Evolutionary conservation across 2,888 invertebrate genomes (phyloP).

Genomic region (Epirrita christyi): DNA sequence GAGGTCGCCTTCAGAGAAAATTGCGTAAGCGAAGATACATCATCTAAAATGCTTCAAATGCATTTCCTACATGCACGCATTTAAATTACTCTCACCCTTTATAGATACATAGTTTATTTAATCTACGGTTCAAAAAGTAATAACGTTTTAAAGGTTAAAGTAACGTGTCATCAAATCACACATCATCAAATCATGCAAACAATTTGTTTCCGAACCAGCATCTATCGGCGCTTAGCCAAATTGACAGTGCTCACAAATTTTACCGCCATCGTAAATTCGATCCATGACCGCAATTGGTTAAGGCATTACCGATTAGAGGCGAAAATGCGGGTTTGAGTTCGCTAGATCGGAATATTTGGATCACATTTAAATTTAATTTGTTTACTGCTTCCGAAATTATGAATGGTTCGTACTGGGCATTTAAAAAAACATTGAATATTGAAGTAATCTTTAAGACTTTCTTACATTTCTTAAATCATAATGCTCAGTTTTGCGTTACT

Average conservation of each 20-base stretch:
- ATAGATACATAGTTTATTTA: constrained; percentile 18
- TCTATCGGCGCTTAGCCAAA: too few species aligned
- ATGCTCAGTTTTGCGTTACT: constrained; percentile 10
- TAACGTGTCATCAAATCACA: neutral
- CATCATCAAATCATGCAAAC: neutral
- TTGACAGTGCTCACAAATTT: too few species aligned
- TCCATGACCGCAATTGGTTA: too few species aligned
- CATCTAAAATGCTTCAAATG: constrained; percentile 40
- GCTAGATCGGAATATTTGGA: too few species aligned
- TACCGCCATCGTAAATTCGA: too few species aligned
- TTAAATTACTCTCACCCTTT: constrained; percentile 26
- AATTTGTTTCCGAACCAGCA: neutral
- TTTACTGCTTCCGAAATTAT: neutral
- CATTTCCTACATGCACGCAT: constrained; percentile 57
- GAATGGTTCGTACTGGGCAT: neutral
- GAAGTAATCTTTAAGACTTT: constrained; percentile 2
- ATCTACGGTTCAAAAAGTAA: constrained; percentile 4
- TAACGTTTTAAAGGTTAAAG: constrained; percentile 8
- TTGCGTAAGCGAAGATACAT: constrained; percentile 88
- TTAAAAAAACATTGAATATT: neutral
- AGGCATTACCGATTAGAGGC: too few species aligned
- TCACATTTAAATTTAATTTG: too few species aligned
- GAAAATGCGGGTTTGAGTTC: too few species aligned
- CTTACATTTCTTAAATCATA: neutral
- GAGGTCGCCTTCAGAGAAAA: constrained; percentile 96